Evolutionary conservation across 2,888 invertebrate genomes (phyloP), one percentile per base, ranked within the genome.

Genomic region (Lagria hirta): DNA sequence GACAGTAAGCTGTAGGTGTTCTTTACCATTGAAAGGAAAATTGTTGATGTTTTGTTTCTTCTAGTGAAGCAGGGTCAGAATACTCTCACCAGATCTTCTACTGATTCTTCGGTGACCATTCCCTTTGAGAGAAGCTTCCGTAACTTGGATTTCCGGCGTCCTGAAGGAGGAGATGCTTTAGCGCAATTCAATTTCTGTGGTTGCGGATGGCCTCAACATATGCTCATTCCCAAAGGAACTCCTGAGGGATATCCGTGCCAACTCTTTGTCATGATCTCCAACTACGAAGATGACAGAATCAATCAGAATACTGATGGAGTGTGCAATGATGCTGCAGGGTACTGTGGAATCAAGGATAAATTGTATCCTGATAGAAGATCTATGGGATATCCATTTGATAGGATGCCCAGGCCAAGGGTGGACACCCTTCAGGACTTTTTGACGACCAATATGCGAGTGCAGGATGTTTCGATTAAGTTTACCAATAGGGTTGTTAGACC

Each of bases 321-420:
- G 7, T 88, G 88, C 67, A 80, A 78, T 26, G 84, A 87, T 64
- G 87, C 88, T 0, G 78, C 80, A 27, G 84, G 85, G 54, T 90
- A 81, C 70, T 91, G 90, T 58, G 90, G 90, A 1, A 73, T 89
- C 10, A 79, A 81, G 36, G 86, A 88, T 70, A 77, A 79, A 40
- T 74, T 81, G 57, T 92, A 88, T 69, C 92, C 92, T 0, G 92
- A 92, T 71, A 77, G 78, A 20, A 79, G 87, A 40, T 69, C 87
- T 3, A 92, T 92, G 91, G 92, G 92, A 27, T 92, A 77, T 74
- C 92, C 92, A 6, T 84, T 86, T 76, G 84, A 86, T 68, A 73
- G 86, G 11, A 72, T 78, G 43, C 78, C 82, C n/a, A 74, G 80
- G 1, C 62, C 67, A 13, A 75, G 78, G 1, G 82, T 79, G 37